These are phyloP conservation scores for Cryptoprocta ferox DNA, from an alignment of 2,797 vertebrate species.

Conservation along the genomic window DNA sequence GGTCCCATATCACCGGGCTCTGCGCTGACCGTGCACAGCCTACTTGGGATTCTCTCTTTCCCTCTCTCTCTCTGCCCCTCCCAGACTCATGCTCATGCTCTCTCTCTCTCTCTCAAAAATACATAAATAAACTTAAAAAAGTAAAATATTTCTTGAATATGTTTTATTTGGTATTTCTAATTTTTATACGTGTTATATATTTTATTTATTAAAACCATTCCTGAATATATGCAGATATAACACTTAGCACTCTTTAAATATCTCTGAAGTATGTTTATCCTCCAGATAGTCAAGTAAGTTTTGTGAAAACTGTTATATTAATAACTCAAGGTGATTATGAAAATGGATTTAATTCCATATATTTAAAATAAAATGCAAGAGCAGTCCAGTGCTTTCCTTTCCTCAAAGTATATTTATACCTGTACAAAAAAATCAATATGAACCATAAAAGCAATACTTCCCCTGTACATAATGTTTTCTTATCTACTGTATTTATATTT, in stretches of 20 bases:
- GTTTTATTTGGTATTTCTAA: neutral
- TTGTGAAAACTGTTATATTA: neutral
- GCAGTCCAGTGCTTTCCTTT: neutral
- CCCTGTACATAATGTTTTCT: slow-evolving; percentile 19
- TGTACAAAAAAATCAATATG: neutral
- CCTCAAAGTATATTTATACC: neutral
- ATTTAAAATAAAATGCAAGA: neutral
- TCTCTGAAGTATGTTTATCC: neutral
- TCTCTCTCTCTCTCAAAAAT: too few species aligned
- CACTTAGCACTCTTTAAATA: neutral
- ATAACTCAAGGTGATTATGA: neutral
- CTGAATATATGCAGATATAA: neutral
- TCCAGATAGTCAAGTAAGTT: neutral
- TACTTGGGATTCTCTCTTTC: too few species aligned
- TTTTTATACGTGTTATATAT: neutral
- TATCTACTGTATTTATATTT: slow-evolving; percentile 66
- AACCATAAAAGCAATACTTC: slow-evolving; percentile 36
- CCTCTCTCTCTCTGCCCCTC: too few species aligned
- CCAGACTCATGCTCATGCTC: too few species aligned
- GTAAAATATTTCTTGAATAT: too few species aligned
- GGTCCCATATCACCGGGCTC: too few species aligned
- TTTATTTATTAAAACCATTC: neutral
- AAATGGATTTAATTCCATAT: neutral
- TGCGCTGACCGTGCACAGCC: too few species aligned
- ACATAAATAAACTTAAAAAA: too few species aligned